These are phyloP conservation scores for Bursaphelenchus mucronatus DNA, from an alignment of 1,140 invertebrate genomes.

Conservation along the genomic window DNA sequence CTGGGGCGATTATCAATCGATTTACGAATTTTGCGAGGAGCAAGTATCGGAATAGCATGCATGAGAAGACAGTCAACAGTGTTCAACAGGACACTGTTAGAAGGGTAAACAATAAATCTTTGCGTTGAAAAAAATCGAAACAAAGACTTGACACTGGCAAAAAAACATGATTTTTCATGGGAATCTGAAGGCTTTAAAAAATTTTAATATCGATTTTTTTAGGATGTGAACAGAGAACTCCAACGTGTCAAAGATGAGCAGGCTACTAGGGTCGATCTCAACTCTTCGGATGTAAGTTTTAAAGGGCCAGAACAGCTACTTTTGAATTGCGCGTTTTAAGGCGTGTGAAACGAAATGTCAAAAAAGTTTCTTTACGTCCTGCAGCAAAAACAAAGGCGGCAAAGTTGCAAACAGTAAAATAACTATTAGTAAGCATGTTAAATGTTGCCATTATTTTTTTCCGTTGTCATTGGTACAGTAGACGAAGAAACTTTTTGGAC, in stretches of 20 bases:
- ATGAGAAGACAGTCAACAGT: slow-evolving; percentile 41
- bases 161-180: neutral
- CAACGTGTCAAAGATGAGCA: slow-evolving; percentile 83
- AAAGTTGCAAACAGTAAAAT: no score
- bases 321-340: no score
- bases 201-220: slow-evolving; percentile 28
- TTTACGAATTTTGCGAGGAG: slow-evolving; percentile 54
- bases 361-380: no score
- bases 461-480: no score
- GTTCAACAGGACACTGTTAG: slow-evolving; percentile 38
- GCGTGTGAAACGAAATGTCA: neutral
- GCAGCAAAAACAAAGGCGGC: no score
- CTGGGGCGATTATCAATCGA: slow-evolving; percentile 55
- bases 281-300: slow-evolving; percentile 79
- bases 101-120: slow-evolving; percentile 30
- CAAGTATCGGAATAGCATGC: slow-evolving; percentile 53
- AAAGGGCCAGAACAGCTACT: no score
- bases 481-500: no score
- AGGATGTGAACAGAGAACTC: slow-evolving; percentile 90
- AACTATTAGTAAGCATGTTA: no score
- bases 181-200: no score
- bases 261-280: slow-evolving; percentile 81
- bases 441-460: no score
- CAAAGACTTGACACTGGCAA: neutral
- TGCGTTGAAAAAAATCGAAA: neutral